These are phyloP conservation scores for Periphyllus acericola DNA, from an alignment of 2,888 invertebrate genomes.

Conservation along the genomic window DNA sequence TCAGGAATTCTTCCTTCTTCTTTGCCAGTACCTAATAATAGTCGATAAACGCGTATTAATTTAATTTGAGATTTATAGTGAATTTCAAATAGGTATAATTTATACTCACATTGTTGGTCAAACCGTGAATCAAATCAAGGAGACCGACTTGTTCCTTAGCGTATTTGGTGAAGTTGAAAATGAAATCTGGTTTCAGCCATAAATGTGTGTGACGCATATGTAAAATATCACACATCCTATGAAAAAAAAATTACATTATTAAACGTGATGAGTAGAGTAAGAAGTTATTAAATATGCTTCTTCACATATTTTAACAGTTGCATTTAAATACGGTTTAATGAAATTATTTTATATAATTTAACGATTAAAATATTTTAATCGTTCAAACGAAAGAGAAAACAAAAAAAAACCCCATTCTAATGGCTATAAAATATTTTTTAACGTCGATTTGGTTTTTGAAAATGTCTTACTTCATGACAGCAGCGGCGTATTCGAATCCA, in stretches of 20 bases:
- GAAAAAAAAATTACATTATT: background rate
- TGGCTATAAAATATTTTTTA: no score
- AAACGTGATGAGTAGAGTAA: no score
- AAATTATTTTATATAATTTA: background rate
- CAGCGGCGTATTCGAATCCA: constrained; percentile 86
- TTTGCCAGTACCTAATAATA: constrained; percentile 74
- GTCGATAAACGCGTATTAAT: background rate
- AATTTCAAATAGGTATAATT: background rate
- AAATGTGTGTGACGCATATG: constrained; percentile 84
- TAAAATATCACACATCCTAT: constrained; percentile 83
- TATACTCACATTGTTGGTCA: constrained; percentile 77
- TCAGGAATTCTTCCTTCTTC: constrained; percentile 80
- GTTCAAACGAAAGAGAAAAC: no score
- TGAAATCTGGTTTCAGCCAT: constrained; percentile 80
- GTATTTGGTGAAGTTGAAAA: constrained; percentile 81
- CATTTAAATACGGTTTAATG: background rate
- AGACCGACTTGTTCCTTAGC: constrained; percentile 80
- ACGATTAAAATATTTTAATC: background rate
- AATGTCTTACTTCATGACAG: constrained; percentile 79
- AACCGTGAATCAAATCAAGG: constrained; percentile 80
- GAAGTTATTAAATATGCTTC: background rate
- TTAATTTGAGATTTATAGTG: background rate
- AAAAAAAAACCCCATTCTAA: no score
- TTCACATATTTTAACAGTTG: background rate
- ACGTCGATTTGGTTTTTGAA: background rate